Base-by-base conservation (phyloP, 2,113 vertebrate genomes). In the Speoplatyrhinus poulsoni region DNA sequence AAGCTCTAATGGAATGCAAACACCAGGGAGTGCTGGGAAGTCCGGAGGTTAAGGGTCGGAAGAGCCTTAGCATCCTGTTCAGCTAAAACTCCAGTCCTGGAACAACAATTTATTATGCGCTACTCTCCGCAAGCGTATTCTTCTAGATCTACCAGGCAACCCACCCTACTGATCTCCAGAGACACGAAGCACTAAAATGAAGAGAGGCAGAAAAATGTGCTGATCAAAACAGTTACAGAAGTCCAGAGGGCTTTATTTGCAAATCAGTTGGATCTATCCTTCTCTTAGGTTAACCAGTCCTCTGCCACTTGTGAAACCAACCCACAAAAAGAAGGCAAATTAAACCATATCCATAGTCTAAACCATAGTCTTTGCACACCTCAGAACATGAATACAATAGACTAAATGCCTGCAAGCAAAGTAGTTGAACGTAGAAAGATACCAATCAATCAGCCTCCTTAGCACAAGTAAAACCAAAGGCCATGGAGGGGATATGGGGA, bases 171-270 rank as follows among this genome's bases (percentile, higher is more conserved):
- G 47, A 64, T 65, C 63, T 73, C 52, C 12, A 76, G 26, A 75
- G 60, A 82, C 82, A 85, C 54, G 49, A 75, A 75, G 57, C 64
- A 67, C 48, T 19, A 56, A 54, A 59, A 26, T 26, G 33, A 32
- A 73, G 75, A 84, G 85, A 77, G 60, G 36, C 46, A 49, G 36
- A 50, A 26, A 57, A 75, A 80, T 70, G 75, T 84, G 76, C 91
- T 91, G 87, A 91, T 75, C 82, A 85, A 85, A 90, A 90, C 26
- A 26, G 26, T 26, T 26, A 91, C 86, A 80, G 87, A 92, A 87
- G 88, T 90, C 89, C 90, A 82, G n/a, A 57, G 56, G 79, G 70
- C 72, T 65, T 71, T 57, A 69, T 71, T 69, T 76, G 60, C 67
- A 60, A 65, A 49, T 53, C 41, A 1, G 46, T 33, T 12, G 1